These are phyloP conservation scores for Pimephales promelas DNA, from an alignment of 2,113 vertebrate species.

Conservation along the genomic window DNA sequence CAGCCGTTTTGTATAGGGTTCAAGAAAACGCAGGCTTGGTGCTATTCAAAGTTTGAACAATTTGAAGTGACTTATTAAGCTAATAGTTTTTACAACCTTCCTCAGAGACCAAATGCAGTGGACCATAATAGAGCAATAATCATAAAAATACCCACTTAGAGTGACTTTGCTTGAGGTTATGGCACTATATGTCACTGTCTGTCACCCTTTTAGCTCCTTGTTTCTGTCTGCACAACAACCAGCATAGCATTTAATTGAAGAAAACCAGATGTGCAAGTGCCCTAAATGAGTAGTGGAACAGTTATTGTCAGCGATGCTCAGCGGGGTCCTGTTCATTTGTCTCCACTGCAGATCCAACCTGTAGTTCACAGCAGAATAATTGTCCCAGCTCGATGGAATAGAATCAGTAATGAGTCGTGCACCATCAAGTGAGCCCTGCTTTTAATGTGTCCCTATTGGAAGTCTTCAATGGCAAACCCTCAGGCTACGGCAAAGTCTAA, in stretches of 20 bases:
- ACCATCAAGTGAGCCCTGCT: constrained; percentile 76
- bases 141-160: constrained; percentile 35
- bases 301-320: constrained; percentile 47
- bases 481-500: constrained; percentile 39
- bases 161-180: constrained; percentile 28
- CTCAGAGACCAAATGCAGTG: neutral
- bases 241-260: constrained; percentile 28
- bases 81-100: constrained; percentile 1
- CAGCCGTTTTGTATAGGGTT: too few species aligned
- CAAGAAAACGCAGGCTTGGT: too few species aligned
- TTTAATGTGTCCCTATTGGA: constrained; percentile 50
- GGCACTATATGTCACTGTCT: constrained; percentile 3
- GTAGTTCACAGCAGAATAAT: constrained; percentile 77
- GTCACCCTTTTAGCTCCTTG: constrained; percentile 37
- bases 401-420: constrained; percentile 65
- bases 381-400: constrained; percentile 79
- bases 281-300: constrained; percentile 49
- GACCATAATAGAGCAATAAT: constrained; percentile 22
- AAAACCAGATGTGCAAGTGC: constrained; percentile 36
- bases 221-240: constrained; percentile 33
- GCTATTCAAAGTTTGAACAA: constrained; percentile 6
- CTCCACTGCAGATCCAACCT: constrained; percentile 75
- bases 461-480: constrained; percentile 46
- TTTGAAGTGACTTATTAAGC: constrained; percentile 15
- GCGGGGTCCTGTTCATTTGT: constrained; percentile 54